Conservation (phyloP, 2,113 vertebrate species). For the Camelus dromedarius region DNA sequence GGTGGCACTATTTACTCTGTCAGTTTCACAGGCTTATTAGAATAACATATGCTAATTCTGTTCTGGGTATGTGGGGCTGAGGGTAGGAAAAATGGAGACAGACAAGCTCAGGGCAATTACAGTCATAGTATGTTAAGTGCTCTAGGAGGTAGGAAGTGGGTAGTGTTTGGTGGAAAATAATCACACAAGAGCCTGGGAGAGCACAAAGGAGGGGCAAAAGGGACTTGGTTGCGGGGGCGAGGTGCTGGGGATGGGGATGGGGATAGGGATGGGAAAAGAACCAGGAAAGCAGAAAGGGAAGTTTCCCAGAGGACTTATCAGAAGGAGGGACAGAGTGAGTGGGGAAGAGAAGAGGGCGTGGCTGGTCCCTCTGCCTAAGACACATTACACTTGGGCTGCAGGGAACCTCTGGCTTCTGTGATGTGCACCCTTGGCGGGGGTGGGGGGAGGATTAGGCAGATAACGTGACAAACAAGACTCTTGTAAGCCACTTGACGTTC, state of each 20-base stretch:
- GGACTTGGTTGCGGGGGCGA: too few relatives aligned
- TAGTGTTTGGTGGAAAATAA: not conserved
- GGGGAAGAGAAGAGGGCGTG: rapidly evolving
- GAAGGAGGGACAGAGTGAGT: not conserved
- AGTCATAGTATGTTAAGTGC: not conserved
- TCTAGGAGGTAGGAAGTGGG: not conserved
- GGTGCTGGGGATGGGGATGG: too few relatives aligned
- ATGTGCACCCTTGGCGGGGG: not conserved
- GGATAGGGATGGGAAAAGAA: not conserved
- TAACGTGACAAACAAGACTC: not conserved
- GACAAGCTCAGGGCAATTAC: not conserved
- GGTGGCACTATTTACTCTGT: too few relatives aligned
- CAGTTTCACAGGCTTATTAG: not conserved
- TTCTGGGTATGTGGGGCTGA: not conserved
- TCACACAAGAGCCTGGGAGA: not conserved
- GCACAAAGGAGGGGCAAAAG: not conserved
- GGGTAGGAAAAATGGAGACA: not conserved
- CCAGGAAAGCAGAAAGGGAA: not conserved
- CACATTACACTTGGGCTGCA: not conserved
- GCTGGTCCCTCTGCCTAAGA: not conserved
- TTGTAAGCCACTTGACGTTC: not conserved
- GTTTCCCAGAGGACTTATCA: not conserved
- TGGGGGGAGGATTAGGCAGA: not conserved
- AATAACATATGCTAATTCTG: not conserved
- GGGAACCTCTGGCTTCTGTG: not conserved